phyloP scores from a whole-genome alignment of 1,140 invertebrate species.

The Drosophila arawakana region DNA sequence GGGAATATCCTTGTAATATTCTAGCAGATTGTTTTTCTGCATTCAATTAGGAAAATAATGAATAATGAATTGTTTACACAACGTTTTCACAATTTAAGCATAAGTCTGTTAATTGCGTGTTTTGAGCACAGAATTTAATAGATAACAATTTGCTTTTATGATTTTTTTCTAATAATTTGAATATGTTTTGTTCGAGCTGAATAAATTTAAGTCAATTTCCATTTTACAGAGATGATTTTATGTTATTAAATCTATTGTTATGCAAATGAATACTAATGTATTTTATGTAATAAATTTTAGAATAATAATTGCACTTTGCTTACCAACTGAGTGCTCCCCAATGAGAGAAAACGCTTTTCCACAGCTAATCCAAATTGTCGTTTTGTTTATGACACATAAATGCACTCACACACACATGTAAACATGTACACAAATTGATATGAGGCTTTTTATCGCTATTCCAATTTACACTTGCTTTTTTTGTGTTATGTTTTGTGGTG shows the following conservation, averaged over 20 bases:
- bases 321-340: slow-evolving; percentile 32
- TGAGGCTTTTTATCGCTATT: slow-evolving; percentile 23
- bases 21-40: slow-evolving; percentile 9
- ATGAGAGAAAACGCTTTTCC: slow-evolving; percentile 15
- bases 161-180: slow-evolving; percentile 28
- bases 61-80: slow-evolving; percentile 47
- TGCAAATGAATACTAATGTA: slow-evolving; percentile 20
- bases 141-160: slow-evolving; percentile 25
- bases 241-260: slow-evolving; percentile 27
- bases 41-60: slow-evolving; percentile 36
- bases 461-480: not conserved
- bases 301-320: slow-evolving; percentile 1
- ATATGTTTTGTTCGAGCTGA: not conserved
- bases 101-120: slow-evolving; percentile 9
- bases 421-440: slow-evolving; percentile 34
- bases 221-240: slow-evolving; percentile 10
- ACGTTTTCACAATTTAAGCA: slow-evolving; percentile 1
- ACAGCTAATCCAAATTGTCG: slow-evolving; percentile 63
- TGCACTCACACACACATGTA: slow-evolving; percentile 30
- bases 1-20: slow-evolving; percentile 4
- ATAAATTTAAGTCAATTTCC: slow-evolving; percentile 36
- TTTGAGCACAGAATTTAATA: slow-evolving; percentile 2
- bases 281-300: slow-evolving; percentile 8
- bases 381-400: slow-evolving; percentile 38
- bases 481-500: slow-evolving; percentile 2